A percentile compares a stretch with the other conserved stretches of the same genome.
Conservation (phyloP, 2,113 vertebrate species). For the Physeter macrocephalus region DNA sequence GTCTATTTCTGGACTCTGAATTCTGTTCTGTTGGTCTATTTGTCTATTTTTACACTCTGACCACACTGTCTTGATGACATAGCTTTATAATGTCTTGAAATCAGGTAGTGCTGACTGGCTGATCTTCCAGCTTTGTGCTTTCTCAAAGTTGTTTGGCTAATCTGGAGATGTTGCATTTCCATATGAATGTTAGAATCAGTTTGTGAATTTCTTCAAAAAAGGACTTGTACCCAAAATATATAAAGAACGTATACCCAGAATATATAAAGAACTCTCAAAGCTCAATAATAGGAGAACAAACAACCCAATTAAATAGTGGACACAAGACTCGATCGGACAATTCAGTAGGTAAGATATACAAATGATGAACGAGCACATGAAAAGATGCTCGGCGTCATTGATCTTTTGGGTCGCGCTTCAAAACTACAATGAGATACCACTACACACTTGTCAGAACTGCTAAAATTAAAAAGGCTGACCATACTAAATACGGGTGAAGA, state of each 20-base stretch:
- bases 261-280: background rate
- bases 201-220: constrained; percentile 5
- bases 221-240: background rate
- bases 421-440: background rate
- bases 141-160: background rate
- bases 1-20: background rate
- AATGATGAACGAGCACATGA: background rate
- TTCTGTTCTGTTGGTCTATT: background rate
- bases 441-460: background rate
- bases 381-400: background rate
- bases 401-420: background rate
- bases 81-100: background rate
- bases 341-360: background rate
- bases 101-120: background rate
- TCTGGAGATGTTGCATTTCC: background rate
- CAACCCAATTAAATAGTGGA: background rate
- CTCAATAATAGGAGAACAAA: background rate
- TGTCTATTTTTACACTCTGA: background rate
- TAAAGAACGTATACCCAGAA: background rate
- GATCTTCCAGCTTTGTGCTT: background rate
- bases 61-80: background rate
- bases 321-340: background rate
- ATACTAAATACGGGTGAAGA: background rate
- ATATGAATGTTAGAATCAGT: background rate
- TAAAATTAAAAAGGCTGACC: background rate